Conservation (phyloP, 2,797 vertebrate species). For the Hafferia zeledoni region DNA sequence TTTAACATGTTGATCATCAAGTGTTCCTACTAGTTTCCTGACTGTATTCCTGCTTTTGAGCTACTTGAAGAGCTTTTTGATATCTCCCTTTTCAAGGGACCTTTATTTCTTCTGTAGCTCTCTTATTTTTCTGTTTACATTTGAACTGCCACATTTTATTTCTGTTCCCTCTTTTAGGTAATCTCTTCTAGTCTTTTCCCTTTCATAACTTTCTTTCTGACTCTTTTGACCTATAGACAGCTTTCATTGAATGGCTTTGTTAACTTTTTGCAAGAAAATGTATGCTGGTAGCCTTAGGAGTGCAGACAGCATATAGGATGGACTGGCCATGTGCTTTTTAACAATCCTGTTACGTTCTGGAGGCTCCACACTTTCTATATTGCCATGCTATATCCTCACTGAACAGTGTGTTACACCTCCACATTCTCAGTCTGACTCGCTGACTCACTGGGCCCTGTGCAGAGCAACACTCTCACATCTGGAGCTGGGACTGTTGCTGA, state of each 20-base stretch:
- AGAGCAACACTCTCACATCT: not conserved
- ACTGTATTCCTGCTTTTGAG: not conserved
- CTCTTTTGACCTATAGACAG: not conserved
- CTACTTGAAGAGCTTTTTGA: not conserved
- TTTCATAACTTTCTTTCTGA: not conserved
- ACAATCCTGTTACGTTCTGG: not conserved
- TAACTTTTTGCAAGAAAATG: not conserved
- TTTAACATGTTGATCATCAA: not conserved
- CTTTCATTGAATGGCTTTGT: not conserved
- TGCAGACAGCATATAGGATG: not conserved
- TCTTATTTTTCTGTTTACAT: not conserved
- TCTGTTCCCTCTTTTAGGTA: not conserved
- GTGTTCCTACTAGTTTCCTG: not conserved
- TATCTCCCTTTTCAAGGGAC: not conserved
- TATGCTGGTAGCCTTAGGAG: not conserved
- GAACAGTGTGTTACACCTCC: not conserved
- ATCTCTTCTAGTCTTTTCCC: not conserved
- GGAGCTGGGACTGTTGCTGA: not conserved
- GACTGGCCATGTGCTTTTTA: not conserved
- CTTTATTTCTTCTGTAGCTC: not conserved
- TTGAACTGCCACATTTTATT: not conserved
- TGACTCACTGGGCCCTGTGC: fast-evolving
- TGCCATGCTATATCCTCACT: not conserved
- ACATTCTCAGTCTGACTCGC: not conserved
- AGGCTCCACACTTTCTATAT: not conserved